Base-by-base conservation (phyloP, 2,113 vertebrate species). In the Protomyctophum bolini region DNA sequence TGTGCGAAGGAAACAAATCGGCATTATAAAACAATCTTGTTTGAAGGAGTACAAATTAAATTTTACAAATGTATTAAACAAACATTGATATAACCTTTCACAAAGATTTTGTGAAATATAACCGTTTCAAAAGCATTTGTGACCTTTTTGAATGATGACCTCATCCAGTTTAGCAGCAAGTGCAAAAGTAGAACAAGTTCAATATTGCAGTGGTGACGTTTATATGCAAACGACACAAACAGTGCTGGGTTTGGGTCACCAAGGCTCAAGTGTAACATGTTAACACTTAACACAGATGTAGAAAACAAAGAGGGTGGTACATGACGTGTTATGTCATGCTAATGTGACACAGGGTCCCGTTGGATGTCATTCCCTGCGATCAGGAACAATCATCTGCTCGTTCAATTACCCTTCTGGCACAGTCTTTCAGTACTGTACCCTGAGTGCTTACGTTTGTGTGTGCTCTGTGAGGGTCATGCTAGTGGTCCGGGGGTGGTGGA, bases 401-500 rank as follows among this genome's bases (percentile, higher is more conserved):
- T 79, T 79, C 66, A 48, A 62, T 58, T 33, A 15, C 12, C 58
- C 41, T 45, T 61, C 10, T 48, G 12, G n/a, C 9, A 49, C 15
- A 6, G 0, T 51, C 59, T 60, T 70, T 62, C 29, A 55, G 54
- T 59, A 9, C 68, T 29, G 50, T 70, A 51, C 57, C 46, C 63
- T 41, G 10, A 58, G 68, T 68, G 50, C 60, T 63, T 76, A 51
- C 67, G 45, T 72, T 59, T 66, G 46, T 66, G 46, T 47, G 14
- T 58, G 63, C 65, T 10, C 68, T 47, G 56, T 49, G 33, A 69
- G 57, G 72, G 45, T 52, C 29, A 29, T 55, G 56, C 33, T 41
- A 41, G 33, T 6, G 33, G 33, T 41, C 33, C 33, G 3, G 21
- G 66, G 72, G 83, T 68, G 79, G 77, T 41, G 33, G 51, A 67